Evolutionary conservation across 2,888 invertebrate species (phyloP), one percentile per base, ranked within the genome.

Genomic region (Aradus depressus): DNA sequence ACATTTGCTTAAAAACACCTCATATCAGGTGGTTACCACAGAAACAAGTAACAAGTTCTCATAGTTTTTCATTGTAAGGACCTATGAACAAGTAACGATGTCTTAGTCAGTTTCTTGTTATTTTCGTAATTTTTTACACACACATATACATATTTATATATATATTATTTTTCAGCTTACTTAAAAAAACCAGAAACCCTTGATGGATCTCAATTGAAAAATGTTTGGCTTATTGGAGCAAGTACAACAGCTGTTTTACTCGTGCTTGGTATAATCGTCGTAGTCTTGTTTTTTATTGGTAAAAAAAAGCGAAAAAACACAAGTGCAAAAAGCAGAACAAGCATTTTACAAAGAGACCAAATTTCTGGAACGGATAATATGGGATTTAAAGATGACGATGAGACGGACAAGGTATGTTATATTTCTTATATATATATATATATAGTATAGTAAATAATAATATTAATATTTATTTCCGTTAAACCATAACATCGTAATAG

Each of bases 181-280:
- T 68, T 82, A 62, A 75, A 77, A 32, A 72, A 76, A 1, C 75
- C 75, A n/a, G 55, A 53, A 45, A 22, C 53, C 26, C 21, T 42
- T 75, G 61, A 59, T 71, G 60, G 62, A 68, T 38, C 51, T 45
- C 61, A 3, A 64, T 0, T 67, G 67, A 0, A 72, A 52, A 74
- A 75, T 57, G 72, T 72, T 0, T 83, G 81, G 81, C 70, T 82
- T 1, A 68, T 77, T 1, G 76, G 79, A 1, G 77, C 79, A 0
- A 76, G 77, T 2, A 70, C 76, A 14, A 18, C 72, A 3, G 78
- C 77, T 1, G 64, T 80, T 3, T 64, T 80, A 2, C 64, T 82
- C 4, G 62, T 82, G 10, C 64, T 78, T 12, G 68, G 78, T n/a
- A 60, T 79, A 28, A 60, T 79, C 32, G 51, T 71, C 2, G 72